Evolutionary conservation across 2,797 vertebrate genomes (phyloP).

Genomic region (Simalia tracyae): DNA sequence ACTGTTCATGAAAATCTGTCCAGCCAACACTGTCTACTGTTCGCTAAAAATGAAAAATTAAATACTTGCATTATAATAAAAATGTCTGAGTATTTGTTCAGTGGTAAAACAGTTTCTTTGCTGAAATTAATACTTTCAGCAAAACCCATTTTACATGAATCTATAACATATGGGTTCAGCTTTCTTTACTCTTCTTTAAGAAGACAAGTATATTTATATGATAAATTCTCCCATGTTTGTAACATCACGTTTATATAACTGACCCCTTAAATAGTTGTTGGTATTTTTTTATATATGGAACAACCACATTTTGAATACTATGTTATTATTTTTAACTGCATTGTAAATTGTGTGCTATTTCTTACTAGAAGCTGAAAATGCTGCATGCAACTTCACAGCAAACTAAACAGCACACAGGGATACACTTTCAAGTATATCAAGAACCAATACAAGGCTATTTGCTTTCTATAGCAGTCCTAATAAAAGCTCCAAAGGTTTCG

Average conservation of each 20-base stretch:
- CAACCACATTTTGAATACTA: slow-evolving; percentile 64
- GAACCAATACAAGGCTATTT: slow-evolving; percentile 21
- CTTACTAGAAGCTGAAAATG: background rate
- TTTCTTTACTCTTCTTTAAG: slow-evolving; percentile 78
- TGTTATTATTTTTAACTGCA: slow-evolving; percentile 60
- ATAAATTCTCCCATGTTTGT: slow-evolving; percentile 75
- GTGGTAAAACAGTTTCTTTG: slow-evolving; percentile 67
- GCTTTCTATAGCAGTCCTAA: slow-evolving; percentile 7
- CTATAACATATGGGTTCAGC: slow-evolving; percentile 73
- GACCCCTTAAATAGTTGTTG: slow-evolving; percentile 72
- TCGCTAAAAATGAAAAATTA: slow-evolving; percentile 72
- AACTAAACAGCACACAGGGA: slow-evolving; percentile 24
- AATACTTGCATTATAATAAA: slow-evolving; percentile 73
- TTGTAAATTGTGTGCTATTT: slow-evolving; percentile 36
- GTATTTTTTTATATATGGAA: slow-evolving; percentile 65
- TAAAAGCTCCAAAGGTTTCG: slow-evolving; percentile 30
- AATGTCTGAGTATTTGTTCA: slow-evolving; percentile 67
- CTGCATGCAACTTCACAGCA: slow-evolving; percentile 44
- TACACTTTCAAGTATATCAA: slow-evolving; percentile 51
- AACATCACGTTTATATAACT: slow-evolving; percentile 76
- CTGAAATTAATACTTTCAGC: slow-evolving; percentile 70
- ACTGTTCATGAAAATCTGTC: slow-evolving; percentile 65
- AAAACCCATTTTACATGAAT: slow-evolving; percentile 76
- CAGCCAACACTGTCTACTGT: slow-evolving; percentile 60
- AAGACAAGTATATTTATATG: slow-evolving; percentile 78